A percentile compares a stretch with the other conserved stretches of the same genome.
These are phyloP conservation scores for Embiotoca jacksoni DNA, from an alignment of 2,113 vertebrate genomes.

Conservation along the genomic window DNA sequence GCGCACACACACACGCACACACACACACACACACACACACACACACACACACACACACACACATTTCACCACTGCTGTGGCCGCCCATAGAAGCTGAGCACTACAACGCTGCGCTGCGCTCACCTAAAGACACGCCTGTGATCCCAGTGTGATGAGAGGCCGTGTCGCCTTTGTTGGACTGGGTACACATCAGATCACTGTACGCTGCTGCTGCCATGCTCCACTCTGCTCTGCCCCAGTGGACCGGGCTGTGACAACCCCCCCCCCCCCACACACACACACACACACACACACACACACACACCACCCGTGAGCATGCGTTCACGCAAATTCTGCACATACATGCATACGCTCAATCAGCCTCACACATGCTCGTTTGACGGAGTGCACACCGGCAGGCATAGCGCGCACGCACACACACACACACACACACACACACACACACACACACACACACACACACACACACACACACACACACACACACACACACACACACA, in stretches of 20 bases:
- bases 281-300: too few relatives aligned
- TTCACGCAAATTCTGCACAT: constrained; percentile 58
- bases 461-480: not conserved
- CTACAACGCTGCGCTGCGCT: constrained; percentile 27
- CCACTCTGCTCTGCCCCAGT: constrained; percentile 60
- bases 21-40: too few relatives aligned
- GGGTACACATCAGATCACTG: constrained; percentile 68
- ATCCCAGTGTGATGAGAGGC: constrained; percentile 76
- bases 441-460: constrained; percentile 30
- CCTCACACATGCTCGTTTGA: constrained; percentile 34
- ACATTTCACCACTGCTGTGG: constrained; percentile 66
- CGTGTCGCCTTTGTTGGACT: constrained; percentile 64
- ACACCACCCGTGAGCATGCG: constrained; percentile 30
- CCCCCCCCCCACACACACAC: not conserved
- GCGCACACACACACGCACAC: constrained; percentile 35
- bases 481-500: constrained; percentile 1
- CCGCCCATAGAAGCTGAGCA: constrained; percentile 36
- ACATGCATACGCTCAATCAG: constrained; percentile 63
- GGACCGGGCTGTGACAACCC: constrained; percentile 43
- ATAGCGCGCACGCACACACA: not conserved
- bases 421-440: too few relatives aligned
- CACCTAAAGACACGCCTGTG: constrained; percentile 76
- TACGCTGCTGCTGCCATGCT: constrained; percentile 49
- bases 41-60: not conserved
- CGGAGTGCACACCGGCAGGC: constrained; percentile 17